Base-by-base conservation (phyloP, 2,888 invertebrate genomes). In the Trissoscelio sp. region DNA sequence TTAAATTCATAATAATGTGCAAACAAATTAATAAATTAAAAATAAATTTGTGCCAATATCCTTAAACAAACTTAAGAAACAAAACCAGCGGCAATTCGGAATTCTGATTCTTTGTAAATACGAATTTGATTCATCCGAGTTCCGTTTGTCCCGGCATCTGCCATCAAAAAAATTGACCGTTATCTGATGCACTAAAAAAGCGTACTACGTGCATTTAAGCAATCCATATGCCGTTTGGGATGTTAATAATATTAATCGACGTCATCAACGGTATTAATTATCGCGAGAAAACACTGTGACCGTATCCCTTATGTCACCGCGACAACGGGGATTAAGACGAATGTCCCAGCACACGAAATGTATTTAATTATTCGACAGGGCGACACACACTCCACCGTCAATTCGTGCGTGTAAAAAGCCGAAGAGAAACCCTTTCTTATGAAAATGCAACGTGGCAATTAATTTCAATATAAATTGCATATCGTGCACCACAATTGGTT, bases 221-320 rank as follows among this genome's bases (percentile, higher is more conserved):
- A 46, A 74, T 80, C 70, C 80, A 80, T 80, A 77, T 77, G 81
- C 73, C 75, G 75, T 64, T 74, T 72, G 70, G 4, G 67, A 75
- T 70, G 79, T 75, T 79, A 82, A 82, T 82, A 79, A 79, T 72
- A 82, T 82, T 79, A 82, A 82, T 79, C 82, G 79, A 82, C 72
- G 75, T 53, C 75, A 79, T 82, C 82, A 79, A 22, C 51, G 62
- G 82, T 82, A 82, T 82, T 82, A 82, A 82, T 82, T 82, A 82
- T 53, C 74, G 78, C 74, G 70, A 79, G 78, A 82, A 82, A 74
- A 75, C 48, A 73, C 67, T 81, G 77, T 74, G 69, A 69, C 80
- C 74, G 79, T 55, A 57, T 74, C 62, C 79, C 79, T 69, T 74
- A 79, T 80, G 79, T 74, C 74, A 79, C 44, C 44, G 79, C 58